Base-by-base conservation (phyloP, 2,888 invertebrate genomes). In the Seira musarum region DNA sequence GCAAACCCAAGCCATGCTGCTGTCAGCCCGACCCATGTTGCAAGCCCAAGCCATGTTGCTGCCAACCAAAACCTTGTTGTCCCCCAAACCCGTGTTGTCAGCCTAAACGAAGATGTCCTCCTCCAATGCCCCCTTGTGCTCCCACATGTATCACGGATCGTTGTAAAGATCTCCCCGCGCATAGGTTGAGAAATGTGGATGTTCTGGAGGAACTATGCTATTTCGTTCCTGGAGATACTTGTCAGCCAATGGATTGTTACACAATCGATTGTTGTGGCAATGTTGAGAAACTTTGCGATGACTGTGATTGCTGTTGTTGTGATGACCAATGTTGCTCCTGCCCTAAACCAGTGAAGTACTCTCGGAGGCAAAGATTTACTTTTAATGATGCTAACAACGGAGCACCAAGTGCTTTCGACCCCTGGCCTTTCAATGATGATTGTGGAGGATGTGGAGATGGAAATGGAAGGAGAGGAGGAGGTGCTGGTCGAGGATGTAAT, bases 311-410 rank as follows among this genome's bases (percentile, higher is more conserved):
- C 21, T 65, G 70, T 15, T 67, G 64, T 22, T 53, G 53, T 13
- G 21, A 25, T 64, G 67, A 68, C 3, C 66, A 49, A 21, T 64
- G 63, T n/a, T 25, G 60, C 15, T 49, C 61, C 21, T 22, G 24
- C 6, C 77, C 73, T 1, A 72, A 77, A 19, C 83, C 83, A 2
- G 80, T 80, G 13, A 83, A 76, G 24, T 83, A 83, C 21, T 77
- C 76, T 46, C 53, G 82, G 35, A 40, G 82, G n/a, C 83, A 83
- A 53, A 35, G 82, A 30, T 83, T 83, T 46, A 82, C 70, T 3
- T 83, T 82, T 35, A 70, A 80, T 66, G 82, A 80, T 8, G 40
- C 68, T 21, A 19, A 25, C 1, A 61, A 22, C 3, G 61, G 64
- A 5, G 49, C 53, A 6, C 22, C 75, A 0, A 57, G 64, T 22